Evolutionary conservation across 2,113 vertebrate species (phyloP).

Genomic region (Halichoeres trimaculatus): DNA sequence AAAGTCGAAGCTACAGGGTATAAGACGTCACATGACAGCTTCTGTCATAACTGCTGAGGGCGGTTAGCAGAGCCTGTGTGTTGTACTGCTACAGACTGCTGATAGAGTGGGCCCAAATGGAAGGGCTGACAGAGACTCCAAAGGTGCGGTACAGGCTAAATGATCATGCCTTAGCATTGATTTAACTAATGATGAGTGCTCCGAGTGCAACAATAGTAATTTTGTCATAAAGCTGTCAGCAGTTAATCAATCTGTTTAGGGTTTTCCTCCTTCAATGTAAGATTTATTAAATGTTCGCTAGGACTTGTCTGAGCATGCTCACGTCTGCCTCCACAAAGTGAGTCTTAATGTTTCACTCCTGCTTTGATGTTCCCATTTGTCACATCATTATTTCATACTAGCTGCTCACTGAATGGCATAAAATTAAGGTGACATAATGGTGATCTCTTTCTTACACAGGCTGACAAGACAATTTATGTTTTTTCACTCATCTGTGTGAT

Average conservation of each 20-base stretch:
- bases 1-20: constrained; percentile 18
- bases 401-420: constrained; percentile 37
- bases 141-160: constrained; percentile 76
- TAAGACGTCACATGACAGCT: constrained; percentile 56
- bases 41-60: constrained; percentile 57
- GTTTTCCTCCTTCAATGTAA: constrained; percentile 85
- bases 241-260: constrained; percentile 88
- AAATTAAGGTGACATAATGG: constrained; percentile 65
- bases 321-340: constrained; percentile 80
- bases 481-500: constrained; percentile 48
- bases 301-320: constrained; percentile 86
- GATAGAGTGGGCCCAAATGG: constrained; percentile 79
- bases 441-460: constrained; percentile 22
- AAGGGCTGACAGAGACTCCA: constrained; percentile 68
- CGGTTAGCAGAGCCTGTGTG: constrained; percentile 60
- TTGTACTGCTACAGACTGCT: constrained; percentile 63
- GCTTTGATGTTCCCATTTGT: constrained; percentile 81
- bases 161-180: constrained; percentile 81
- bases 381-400: constrained; percentile 78
- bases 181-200: constrained; percentile 86
- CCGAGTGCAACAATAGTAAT: constrained; percentile 85
- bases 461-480: constrained; percentile 61
- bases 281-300: constrained; percentile 89
- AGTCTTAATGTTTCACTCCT: constrained; percentile 72
- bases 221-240: constrained; percentile 89